Conservation (phyloP, 92 coral and sea anemone species). For the Phymanthus crucifer region DNA sequence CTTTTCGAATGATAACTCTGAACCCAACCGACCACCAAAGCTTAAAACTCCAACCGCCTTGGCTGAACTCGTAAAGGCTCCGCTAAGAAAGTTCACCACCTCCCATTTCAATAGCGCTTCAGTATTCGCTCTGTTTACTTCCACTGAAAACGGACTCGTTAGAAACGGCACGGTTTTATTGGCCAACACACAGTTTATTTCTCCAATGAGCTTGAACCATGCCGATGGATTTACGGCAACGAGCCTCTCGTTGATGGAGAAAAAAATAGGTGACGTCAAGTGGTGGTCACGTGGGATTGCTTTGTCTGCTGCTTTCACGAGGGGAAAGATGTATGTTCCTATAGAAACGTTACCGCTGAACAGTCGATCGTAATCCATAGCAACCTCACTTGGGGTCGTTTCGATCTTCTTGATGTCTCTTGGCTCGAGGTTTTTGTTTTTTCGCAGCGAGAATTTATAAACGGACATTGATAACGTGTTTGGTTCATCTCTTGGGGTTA, state of each 20-base stretch:
- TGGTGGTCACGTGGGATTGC: constrained; percentile 15
- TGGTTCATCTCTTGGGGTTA: constrained; percentile 25
- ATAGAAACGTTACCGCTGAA: constrained; percentile 1
- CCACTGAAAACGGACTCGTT: constrained; percentile 5
- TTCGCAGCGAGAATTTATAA: constrained; percentile 11
- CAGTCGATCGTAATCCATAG: neutral
- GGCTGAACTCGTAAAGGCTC: neutral
- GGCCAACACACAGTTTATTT: neutral
- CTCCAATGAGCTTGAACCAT: constrained; percentile 11
- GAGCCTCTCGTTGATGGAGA: constrained; percentile 5
- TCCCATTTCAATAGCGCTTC: constrained; percentile 22
- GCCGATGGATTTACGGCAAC: constrained; percentile 7
- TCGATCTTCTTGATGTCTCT: constrained; percentile 17
- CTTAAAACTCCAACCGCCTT: constrained; percentile 32
- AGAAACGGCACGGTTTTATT: constrained; percentile 29
- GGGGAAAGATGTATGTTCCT: neutral
- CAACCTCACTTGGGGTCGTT: constrained; percentile 11
- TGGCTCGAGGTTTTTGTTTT: neutral
- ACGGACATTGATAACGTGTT: constrained; percentile 14
- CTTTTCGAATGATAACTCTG: constrained; percentile 21
- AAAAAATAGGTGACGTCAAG: constrained; percentile 10
- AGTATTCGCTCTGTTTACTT: neutral
- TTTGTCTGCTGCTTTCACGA: constrained; percentile 24
- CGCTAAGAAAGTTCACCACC: constrained; percentile 11
- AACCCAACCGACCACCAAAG: constrained; percentile 11